These are phyloP conservation scores for Falco punctatus DNA, from an alignment of 2,113 vertebrate species.

Conservation along the genomic window DNA sequence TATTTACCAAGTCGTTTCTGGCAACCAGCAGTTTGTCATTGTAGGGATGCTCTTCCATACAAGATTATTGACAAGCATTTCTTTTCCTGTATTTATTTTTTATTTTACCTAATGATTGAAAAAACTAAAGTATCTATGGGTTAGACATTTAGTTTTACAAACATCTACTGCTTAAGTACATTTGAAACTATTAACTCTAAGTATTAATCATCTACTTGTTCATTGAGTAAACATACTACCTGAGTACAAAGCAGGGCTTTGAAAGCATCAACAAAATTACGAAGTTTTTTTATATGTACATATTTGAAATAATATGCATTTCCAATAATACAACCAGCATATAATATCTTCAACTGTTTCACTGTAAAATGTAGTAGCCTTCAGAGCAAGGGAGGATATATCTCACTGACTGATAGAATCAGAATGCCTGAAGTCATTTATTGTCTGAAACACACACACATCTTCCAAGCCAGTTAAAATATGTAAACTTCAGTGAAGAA, in stretches of 20 bases:
- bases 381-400: neutral
- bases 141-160: neutral
- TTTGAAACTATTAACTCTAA: neutral
- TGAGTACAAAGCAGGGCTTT: neutral
- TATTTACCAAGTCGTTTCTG: neutral
- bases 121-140: neutral
- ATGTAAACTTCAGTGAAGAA: conserved; percentile 56
- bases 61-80: neutral
- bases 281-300: neutral
- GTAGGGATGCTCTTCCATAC: neutral
- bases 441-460: conserved; percentile 33
- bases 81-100: neutral
- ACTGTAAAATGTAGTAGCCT: conserved; percentile 3
- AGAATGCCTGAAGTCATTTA: conserved; percentile 46
- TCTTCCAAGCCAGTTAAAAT: conserved; percentile 26
- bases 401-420: conserved; percentile 45
- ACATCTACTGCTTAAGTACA: neutral
- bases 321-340: neutral
- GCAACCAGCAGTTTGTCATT: neutral
- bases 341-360: neutral
- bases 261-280: neutral
- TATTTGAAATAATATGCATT: neutral
- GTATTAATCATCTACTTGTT: neutral
- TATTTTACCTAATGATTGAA: neutral
- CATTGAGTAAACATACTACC: neutral